Conservation (phyloP, 1,140 invertebrate species). For the Zaprionus gabonicus region DNA sequence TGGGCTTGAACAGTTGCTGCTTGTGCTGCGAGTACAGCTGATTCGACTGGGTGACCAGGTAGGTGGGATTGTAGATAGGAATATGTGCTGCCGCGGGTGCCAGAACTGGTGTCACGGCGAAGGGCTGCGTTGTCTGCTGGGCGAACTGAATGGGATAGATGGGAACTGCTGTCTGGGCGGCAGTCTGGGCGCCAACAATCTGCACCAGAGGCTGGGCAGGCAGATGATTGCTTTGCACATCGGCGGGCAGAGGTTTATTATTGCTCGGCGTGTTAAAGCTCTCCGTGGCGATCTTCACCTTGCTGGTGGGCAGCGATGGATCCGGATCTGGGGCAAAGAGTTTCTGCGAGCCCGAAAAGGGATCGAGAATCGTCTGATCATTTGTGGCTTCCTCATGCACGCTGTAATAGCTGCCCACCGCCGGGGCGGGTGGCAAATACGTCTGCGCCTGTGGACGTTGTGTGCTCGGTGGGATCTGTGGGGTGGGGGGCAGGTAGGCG, state of each 20-base stretch:
- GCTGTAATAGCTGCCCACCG: slow-evolving; percentile 78
- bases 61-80: slow-evolving; percentile 83
- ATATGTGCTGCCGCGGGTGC: slow-evolving; percentile 61
- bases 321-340: slow-evolving; percentile 85
- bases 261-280: slow-evolving; percentile 84
- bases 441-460: slow-evolving; percentile 44
- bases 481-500: slow-evolving; percentile 60
- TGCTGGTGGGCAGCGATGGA: slow-evolving; percentile 82
- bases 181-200: slow-evolving; percentile 73
- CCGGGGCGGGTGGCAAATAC: slow-evolving; percentile 49
- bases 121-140: slow-evolving; percentile 57
- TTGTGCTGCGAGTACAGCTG: slow-evolving; percentile 79
- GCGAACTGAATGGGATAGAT: slow-evolving; percentile 77
- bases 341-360: slow-evolving; percentile 82
- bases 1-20: slow-evolving; percentile 81
- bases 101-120: slow-evolving; percentile 51
- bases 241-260: slow-evolving; percentile 83
- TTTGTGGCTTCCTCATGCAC: slow-evolving; percentile 85
- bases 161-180: slow-evolving; percentile 57
- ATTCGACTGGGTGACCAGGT: slow-evolving; percentile 82
- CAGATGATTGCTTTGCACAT: slow-evolving; percentile 74
- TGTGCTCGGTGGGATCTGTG: slow-evolving; percentile 36
- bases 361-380: slow-evolving; percentile 82
- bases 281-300: slow-evolving; percentile 84
- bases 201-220: slow-evolving; percentile 76